Conservation (phyloP, 2,888 invertebrate species). For the Mesorhabditis belari region DNA sequence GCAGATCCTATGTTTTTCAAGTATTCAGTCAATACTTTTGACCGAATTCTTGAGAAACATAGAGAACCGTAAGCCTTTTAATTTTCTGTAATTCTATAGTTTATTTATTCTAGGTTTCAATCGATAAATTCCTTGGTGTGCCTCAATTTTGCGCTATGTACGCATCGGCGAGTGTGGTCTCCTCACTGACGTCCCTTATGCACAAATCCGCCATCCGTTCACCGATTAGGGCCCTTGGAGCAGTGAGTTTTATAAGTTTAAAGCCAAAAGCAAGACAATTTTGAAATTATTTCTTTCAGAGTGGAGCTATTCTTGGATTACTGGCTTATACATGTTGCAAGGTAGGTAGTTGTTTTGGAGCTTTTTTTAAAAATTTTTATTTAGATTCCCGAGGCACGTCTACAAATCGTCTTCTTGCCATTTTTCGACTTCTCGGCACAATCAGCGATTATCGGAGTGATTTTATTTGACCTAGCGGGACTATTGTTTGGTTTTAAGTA, state of each 20-base stretch:
- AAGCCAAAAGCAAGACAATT: background rate
- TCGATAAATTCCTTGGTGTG: constrained; percentile 34
- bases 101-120: constrained; percentile 7
- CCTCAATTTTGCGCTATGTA: constrained; percentile 77
- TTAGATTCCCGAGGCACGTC: constrained; percentile 58
- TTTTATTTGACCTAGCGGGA: constrained; percentile 77
- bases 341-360: background rate
- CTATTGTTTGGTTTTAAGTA: constrained; percentile 59
- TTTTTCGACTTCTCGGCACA: constrained; percentile 77
- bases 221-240: constrained; percentile 78
- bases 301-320: constrained; percentile 87
- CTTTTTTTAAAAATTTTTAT: background rate
- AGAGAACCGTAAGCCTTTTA: background rate
- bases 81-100: background rate
- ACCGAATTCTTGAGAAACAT: background rate
- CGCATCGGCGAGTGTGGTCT: constrained; percentile 66
- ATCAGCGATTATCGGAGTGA: constrained; percentile 59
- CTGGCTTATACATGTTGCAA: constrained; percentile 73
- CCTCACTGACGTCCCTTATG: constrained; percentile 76
- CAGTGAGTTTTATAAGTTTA: constrained; percentile 65
- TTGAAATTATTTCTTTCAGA: constrained; percentile 61
- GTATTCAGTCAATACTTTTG: background rate
- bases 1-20: constrained; percentile 22
- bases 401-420: constrained; percentile 83
- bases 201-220: constrained; percentile 69